Percentiles rank a stretch among this genome's conserved stretches.
These are phyloP conservation scores for Nemoura dubitans DNA, from an alignment of 2,888 invertebrate species.

Conservation along the genomic window DNA sequence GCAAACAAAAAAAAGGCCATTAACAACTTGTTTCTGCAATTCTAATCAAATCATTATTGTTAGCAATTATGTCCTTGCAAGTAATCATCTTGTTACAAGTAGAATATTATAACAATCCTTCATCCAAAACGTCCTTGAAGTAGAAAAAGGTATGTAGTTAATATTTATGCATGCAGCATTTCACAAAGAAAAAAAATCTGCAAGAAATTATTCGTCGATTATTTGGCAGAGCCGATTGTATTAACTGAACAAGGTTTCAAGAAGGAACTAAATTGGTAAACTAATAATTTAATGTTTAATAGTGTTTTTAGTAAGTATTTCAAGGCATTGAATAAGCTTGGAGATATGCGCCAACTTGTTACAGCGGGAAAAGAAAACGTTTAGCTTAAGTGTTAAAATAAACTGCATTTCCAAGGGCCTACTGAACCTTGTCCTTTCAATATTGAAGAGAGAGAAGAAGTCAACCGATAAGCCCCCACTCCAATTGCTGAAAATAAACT, in stretches of 20 bases:
- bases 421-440: conserved; percentile 37
- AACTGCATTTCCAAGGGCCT: conserved; percentile 1
- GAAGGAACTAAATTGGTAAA: neutral
- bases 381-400: neutral
- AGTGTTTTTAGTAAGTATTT: neutral
- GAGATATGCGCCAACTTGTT: neutral
- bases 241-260: neutral
- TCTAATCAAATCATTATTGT: conserved; percentile 25
- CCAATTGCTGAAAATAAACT: conserved; percentile 36
- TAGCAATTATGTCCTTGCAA: neutral
- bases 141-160: neutral
- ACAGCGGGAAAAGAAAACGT: neutral
- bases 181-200: neutral
- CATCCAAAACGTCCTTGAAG: neutral
- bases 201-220: neutral
- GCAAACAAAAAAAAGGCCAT: conserved; percentile 53
- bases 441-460: conserved; percentile 31
- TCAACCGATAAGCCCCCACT: neutral
- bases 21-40: too few species aligned
- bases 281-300: too few species aligned
- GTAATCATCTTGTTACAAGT: neutral
- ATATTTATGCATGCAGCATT: neutral
- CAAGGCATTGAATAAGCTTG: neutral
- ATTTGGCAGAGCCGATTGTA: too few species aligned
- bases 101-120: neutral